phyloP scores from a whole-genome alignment of 2,113 vertebrate species.

The Formicarius rufipectus region DNA sequence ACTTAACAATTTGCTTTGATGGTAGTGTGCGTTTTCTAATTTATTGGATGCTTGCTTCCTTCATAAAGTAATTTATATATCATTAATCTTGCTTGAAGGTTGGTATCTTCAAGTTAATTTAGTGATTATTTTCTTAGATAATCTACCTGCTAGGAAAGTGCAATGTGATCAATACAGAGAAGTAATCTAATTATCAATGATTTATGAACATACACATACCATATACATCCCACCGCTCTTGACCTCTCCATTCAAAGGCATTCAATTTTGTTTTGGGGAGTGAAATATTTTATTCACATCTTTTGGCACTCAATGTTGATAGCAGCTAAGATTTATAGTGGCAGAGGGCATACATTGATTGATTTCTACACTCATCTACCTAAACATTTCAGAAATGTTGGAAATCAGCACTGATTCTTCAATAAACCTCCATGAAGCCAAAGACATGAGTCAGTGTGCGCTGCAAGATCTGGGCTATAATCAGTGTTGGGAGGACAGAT shows the following conservation, averaged over 20 bases:
- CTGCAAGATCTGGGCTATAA: background rate
- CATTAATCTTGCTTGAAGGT: slow-evolving; percentile 75
- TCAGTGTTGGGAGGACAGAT: background rate
- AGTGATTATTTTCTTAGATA: slow-evolving; percentile 73
- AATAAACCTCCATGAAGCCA: background rate
- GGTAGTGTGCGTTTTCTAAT: slow-evolving; percentile 72
- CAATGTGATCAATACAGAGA: slow-evolving; percentile 58
- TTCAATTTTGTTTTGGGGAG: slow-evolving; percentile 11
- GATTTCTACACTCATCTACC: background rate
- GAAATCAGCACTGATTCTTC: slow-evolving; percentile 14
- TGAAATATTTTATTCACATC: slow-evolving; percentile 35
- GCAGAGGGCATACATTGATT: background rate
- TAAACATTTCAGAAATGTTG: slow-evolving; percentile 27
- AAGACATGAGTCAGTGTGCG: background rate
- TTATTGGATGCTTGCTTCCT: slow-evolving; percentile 77
- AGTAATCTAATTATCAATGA: slow-evolving; percentile 42
- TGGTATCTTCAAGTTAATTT: slow-evolving; percentile 72
- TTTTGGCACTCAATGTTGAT: slow-evolving; percentile 7
- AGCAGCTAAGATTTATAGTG: slow-evolving; percentile 16
- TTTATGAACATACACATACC: background rate
- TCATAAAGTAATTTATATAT: slow-evolving; percentile 75
- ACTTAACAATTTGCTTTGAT: slow-evolving; percentile 72
- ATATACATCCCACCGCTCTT: background rate
- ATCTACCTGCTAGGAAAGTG: slow-evolving; percentile 59
- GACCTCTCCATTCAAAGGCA: slow-evolving; percentile 21